phyloP scores from a whole-genome alignment of 2,797 vertebrate genomes.

The Melanogrammus aeglefinus region DNA sequence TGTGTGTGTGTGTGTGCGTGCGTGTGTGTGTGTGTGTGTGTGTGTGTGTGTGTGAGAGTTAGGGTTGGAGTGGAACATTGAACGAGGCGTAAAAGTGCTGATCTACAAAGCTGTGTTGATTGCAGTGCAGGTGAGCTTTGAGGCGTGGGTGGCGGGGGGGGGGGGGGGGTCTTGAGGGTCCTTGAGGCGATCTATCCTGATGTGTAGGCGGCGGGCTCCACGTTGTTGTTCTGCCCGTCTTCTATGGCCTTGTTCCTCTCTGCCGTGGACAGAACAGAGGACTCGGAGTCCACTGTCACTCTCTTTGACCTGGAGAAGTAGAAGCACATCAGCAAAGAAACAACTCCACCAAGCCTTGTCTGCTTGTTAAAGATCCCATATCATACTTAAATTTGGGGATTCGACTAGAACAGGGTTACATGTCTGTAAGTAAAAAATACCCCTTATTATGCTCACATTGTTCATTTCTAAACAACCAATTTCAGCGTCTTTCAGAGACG shows the following conservation, averaged over 20 bases:
- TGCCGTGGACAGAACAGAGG: constrained; percentile 56
- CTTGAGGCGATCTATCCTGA: constrained; percentile 60
- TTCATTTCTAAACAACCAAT: too few relatives aligned
- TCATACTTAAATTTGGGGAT: not conserved
- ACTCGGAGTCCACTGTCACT: constrained; percentile 62
- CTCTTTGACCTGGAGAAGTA: constrained; percentile 72
- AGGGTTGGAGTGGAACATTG: constrained; percentile 13
- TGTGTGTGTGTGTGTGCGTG: constrained; percentile 16
- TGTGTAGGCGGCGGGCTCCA: constrained; percentile 58
- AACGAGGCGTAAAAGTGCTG: not conserved
- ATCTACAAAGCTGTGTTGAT: not conserved
- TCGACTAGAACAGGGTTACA: not conserved
- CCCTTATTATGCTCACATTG: too few relatives aligned
- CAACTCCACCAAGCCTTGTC: not conserved
- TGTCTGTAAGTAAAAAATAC: not conserved
- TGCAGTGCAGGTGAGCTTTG: constrained; percentile 1
- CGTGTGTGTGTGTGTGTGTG: constrained; percentile 19
- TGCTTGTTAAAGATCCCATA: too few relatives aligned
- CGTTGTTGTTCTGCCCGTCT: constrained; percentile 79
- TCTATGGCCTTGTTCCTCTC: constrained; percentile 75
- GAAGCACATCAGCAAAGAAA: constrained; percentile 5
- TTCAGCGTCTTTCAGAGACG: too few relatives aligned
- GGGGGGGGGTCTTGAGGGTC: constrained; percentile 33
- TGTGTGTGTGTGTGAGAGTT: constrained; percentile 17
- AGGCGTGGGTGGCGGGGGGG: constrained; percentile 43